phyloP scores from a whole-genome alignment of 2,888 invertebrate genomes.

The Tupiocoris notatus region DNA sequence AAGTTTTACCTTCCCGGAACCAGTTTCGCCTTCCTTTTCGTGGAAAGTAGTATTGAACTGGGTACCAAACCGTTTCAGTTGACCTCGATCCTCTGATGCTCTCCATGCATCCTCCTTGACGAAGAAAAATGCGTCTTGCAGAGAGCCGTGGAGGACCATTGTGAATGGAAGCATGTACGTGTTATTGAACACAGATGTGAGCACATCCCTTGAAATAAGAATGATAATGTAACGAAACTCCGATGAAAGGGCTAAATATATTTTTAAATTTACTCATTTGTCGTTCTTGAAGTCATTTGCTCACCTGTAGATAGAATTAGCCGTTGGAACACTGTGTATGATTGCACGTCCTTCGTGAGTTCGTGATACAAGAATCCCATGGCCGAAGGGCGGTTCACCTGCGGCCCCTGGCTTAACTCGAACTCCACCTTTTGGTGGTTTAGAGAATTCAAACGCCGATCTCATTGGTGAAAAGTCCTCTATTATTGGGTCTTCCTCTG shows the following conservation, averaged over 20 bases:
- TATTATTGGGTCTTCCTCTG: slow-evolving; percentile 38
- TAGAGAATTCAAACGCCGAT: slow-evolving; percentile 42
- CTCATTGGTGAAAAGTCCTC: slow-evolving; percentile 45
- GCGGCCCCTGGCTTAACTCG: slow-evolving; percentile 48
- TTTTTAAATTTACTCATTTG: too few relatives aligned
- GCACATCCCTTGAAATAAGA: slow-evolving; percentile 85
- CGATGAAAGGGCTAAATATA: too few relatives aligned
- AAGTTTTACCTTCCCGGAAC: slow-evolving; percentile 51
- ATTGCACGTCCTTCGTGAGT: slow-evolving; percentile 76
- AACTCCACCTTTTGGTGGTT: slow-evolving; percentile 22
- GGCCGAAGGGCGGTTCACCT: slow-evolving; percentile 77
- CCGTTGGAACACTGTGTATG: slow-evolving; percentile 77
- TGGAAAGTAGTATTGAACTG: slow-evolving; percentile 90
- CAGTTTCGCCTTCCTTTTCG: slow-evolving; percentile 64
- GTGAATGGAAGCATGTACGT: slow-evolving; percentile 84
- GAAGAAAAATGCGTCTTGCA: slow-evolving; percentile 87
- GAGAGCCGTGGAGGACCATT: slow-evolving; percentile 78
- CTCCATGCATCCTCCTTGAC: slow-evolving; percentile 90
- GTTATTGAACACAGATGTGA: slow-evolving; percentile 88
- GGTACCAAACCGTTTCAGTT: slow-evolving; percentile 83
- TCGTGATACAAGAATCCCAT: slow-evolving; percentile 76
- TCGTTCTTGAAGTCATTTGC: too few relatives aligned
- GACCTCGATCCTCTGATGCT: slow-evolving; percentile 82
- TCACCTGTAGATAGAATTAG: slow-evolving; percentile 75
- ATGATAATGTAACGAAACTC: too few relatives aligned